Conservation (phyloP, 2,113 vertebrate species). For the Laticauda laticaudata region DNA sequence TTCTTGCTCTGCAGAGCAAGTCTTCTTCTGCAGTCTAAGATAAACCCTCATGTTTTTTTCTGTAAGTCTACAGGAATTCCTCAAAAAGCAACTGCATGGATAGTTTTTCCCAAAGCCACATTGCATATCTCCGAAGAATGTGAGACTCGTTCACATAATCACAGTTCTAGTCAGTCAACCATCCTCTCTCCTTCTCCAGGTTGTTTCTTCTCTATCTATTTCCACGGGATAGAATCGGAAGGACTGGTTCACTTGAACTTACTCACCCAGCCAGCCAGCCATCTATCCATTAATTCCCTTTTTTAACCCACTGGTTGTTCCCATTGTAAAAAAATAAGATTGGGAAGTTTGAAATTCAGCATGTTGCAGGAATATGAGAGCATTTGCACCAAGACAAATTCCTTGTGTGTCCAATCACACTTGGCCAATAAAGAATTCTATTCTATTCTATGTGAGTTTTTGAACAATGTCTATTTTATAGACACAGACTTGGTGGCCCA, state of each 20-base stretch:
- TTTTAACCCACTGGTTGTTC: background rate
- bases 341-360: background rate
- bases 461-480: background rate
- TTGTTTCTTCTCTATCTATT: background rate
- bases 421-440: no score
- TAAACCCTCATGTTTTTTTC: background rate
- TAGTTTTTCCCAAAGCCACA: background rate
- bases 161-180: background rate
- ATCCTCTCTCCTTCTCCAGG: background rate
- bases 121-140: background rate
- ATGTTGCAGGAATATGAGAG: background rate
- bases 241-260: background rate
- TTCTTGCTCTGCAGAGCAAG: background rate
- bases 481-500: background rate
- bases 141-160: background rate
- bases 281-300: background rate
- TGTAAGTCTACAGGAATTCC: background rate
- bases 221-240: background rate
- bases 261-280: background rate
- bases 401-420: no score
- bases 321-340: background rate
- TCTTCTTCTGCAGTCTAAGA: background rate
- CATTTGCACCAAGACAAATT: no score
- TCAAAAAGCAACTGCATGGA: background rate
- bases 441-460: background rate